Percentiles rank a stretch among this genome's conserved stretches.
These are phyloP conservation scores for Drosophila pruinosa DNA, from an alignment of 1,140 invertebrate species.

Conservation along the genomic window DNA sequence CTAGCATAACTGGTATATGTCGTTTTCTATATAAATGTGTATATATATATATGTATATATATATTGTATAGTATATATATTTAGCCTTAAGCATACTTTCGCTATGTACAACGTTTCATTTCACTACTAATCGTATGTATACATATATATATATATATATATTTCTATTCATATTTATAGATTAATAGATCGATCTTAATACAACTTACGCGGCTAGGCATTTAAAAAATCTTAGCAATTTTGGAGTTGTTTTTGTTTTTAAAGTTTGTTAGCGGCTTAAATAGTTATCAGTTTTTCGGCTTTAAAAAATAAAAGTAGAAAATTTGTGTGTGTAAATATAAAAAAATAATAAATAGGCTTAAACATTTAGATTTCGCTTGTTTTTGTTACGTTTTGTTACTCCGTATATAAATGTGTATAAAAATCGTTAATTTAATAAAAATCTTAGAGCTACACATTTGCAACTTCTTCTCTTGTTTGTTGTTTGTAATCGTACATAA, in stretches of 20 bases:
- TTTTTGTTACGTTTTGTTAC: slow-evolving; percentile 26
- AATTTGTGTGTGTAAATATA: slow-evolving; percentile 67
- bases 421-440: slow-evolving; percentile 75
- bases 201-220: slow-evolving; percentile 38
- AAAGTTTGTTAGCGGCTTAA: slow-evolving; percentile 54
- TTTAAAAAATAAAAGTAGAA: slow-evolving; percentile 43
- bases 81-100: slow-evolving; percentile 23
- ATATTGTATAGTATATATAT: slow-evolving; percentile 30
- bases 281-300: slow-evolving; percentile 68
- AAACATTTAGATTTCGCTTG: slow-evolving; percentile 69
- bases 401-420: slow-evolving; percentile 68
- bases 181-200: slow-evolving; percentile 7
- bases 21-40: slow-evolving; percentile 21
- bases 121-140: slow-evolving; percentile 45
- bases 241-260: slow-evolving; percentile 41
- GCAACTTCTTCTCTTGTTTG: slow-evolving; percentile 24
- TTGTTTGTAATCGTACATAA: slow-evolving; percentile 44
- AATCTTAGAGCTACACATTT: slow-evolving; percentile 56
- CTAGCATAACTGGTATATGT: slow-evolving; percentile 58
- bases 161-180: slow-evolving; percentile 14
- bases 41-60: slow-evolving; percentile 13
- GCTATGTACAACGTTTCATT: slow-evolving; percentile 65
- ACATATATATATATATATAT: slow-evolving; percentile 11
- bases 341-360: slow-evolving; percentile 77
- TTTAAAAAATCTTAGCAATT: slow-evolving; percentile 64